A percentile compares a stretch with the other conserved stretches of the same genome.
These are phyloP conservation scores for Rotaria magnacalcarata DNA, from an alignment of 2,888 invertebrate species.

Conservation along the genomic window DNA sequence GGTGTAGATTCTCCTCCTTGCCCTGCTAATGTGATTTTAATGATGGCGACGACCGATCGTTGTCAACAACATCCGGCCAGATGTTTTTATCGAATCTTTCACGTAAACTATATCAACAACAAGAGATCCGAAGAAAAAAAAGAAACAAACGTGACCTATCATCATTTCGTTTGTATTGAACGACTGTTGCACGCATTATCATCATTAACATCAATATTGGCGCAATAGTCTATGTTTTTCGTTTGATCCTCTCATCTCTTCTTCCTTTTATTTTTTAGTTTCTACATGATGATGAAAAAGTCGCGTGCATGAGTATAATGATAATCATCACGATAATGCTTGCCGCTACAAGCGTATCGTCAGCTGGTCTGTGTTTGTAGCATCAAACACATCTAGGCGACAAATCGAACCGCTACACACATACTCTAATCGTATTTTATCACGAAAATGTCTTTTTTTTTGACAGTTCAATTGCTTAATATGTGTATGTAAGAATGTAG, in stretches of 20 bases:
- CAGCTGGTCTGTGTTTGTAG: neutral
- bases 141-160: neutral
- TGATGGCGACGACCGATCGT: neutral
- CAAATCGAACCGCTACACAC: neutral
- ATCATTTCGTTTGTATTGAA: neutral
- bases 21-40: constrained; percentile 9
- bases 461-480: constrained; percentile 1
- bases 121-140: neutral
- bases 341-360: constrained; percentile 26
- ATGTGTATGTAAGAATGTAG: neutral
- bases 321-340: constrained; percentile 17
- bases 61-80: constrained; percentile 26
- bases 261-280: neutral
- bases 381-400: constrained; percentile 13
- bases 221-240: neutral
- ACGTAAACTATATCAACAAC: neutral
- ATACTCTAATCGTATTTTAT: constrained; percentile 11
- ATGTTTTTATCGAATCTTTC: neutral
- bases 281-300: constrained; percentile 18
- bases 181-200: constrained; percentile 26
- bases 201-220: constrained; percentile 3
- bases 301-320: constrained; percentile 22
- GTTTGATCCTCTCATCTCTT: neutral
- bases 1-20: neutral
- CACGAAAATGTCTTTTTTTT: constrained; percentile 1